These are phyloP conservation scores for Lordiphosa collinella DNA, from an alignment of 1,140 invertebrate species.

Conservation along the genomic window DNA sequence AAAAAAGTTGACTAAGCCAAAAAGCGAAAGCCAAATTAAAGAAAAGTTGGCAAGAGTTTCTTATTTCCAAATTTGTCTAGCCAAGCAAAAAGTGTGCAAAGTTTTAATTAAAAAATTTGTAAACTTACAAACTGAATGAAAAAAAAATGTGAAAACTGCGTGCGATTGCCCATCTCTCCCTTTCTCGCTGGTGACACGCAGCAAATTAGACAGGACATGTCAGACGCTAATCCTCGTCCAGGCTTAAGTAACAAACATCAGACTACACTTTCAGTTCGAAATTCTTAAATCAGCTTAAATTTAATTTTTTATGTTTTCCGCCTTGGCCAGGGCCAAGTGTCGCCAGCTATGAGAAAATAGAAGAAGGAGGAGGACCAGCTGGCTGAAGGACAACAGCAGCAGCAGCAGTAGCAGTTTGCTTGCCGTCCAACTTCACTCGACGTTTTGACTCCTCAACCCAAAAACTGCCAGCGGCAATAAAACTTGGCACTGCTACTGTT, in stretches of 20 bases:
- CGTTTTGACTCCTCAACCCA: conserved; percentile 15
- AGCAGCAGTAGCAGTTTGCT: neutral
- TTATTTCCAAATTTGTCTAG: conserved; percentile 8
- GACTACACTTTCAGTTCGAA: conserved; percentile 13
- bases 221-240: conserved; percentile 23
- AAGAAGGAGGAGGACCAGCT: neutral
- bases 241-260: neutral
- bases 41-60: conserved; percentile 22
- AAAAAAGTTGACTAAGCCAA: conserved; percentile 44
- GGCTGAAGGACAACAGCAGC: conserved; percentile 13
- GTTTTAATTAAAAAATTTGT: conserved; percentile 67
- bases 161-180: conserved; percentile 15
- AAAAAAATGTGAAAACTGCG: conserved; percentile 20
- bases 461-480: conserved; percentile 25
- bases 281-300: conserved; percentile 69
- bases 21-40: conserved; percentile 10
- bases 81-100: conserved; percentile 31
- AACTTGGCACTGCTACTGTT: conserved; percentile 36
- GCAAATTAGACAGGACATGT: conserved; percentile 34
- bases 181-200: conserved; percentile 17
- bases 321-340: conserved; percentile 9
- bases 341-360: neutral
- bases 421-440: conserved; percentile 1
- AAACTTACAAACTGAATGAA: conserved; percentile 17
- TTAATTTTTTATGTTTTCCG: conserved; percentile 60